Evolutionary conservation across 2,113 vertebrate genomes (phyloP).

Genomic region (Cervus canadensis): DNA sequence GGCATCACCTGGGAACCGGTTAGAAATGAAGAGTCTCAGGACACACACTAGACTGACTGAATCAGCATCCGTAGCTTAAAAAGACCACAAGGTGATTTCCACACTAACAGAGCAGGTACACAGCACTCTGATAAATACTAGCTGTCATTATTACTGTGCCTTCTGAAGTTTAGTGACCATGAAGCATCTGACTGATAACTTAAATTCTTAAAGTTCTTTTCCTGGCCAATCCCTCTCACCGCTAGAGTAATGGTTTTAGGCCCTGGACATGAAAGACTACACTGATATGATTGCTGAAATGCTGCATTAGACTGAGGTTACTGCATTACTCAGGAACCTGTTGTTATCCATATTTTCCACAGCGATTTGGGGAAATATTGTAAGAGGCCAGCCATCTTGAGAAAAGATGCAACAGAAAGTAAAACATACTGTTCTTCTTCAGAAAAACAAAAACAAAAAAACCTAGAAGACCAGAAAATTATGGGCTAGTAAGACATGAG

Average conservation of each 20-base stretch:
- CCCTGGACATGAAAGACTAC: not conserved
- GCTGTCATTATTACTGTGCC: not conserved
- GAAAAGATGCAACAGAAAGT: not conserved
- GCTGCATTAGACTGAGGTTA: not conserved
- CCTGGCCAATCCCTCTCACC: not conserved
- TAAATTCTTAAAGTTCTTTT: not conserved
- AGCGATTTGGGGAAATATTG: not conserved
- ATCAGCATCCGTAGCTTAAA: not conserved
- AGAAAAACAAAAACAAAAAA: not conserved
- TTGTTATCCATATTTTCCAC: not conserved
- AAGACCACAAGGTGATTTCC: not conserved
- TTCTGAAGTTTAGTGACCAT: not conserved
- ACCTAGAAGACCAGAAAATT: not conserved
- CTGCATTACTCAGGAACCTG: not conserved
- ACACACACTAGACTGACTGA: not conserved
- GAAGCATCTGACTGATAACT: not conserved
- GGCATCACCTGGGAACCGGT: not conserved
- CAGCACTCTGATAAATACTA: not conserved
- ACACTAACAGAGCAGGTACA: not conserved
- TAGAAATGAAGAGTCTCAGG: not conserved
- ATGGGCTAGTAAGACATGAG: not conserved
- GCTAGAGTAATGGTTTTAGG: not conserved
- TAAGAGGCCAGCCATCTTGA: not conserved
- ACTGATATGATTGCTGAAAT: not conserved
- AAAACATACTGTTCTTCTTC: not conserved